Conservation (phyloP, 2,797 vertebrate species). For the Chaetodon trifasciatus region DNA sequence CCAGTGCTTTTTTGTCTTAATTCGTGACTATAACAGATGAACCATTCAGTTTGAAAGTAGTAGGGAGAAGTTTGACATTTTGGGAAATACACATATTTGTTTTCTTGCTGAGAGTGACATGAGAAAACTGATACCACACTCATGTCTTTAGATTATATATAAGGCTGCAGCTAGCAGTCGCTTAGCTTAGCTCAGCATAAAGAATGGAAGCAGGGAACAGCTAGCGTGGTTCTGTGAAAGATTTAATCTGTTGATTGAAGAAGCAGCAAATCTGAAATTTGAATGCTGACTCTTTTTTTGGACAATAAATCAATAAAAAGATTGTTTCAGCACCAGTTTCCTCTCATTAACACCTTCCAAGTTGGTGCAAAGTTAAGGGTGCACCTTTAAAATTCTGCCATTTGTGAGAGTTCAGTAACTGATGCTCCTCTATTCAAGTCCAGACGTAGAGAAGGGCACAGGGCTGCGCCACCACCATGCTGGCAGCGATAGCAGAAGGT, state of each 20-base stretch:
- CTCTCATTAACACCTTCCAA: not conserved
- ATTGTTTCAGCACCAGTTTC: not conserved
- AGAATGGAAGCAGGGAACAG: not conserved
- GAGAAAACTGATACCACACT: not conserved
- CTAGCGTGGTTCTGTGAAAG: not conserved
- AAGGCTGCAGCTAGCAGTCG: not conserved
- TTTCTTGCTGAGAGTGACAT: too few species aligned
- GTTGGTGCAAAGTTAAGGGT: not conserved
- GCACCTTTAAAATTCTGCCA: not conserved
- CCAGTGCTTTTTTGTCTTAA: not conserved
- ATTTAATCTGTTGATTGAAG: too few species aligned
- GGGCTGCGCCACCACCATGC: not conserved
- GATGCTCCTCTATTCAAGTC: not conserved
- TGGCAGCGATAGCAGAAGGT: constrained; percentile 11
- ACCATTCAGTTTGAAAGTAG: not conserved
- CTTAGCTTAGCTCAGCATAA: not conserved
- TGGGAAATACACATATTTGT: not conserved
- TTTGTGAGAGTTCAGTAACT: constrained; percentile 7
- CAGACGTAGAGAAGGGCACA: constrained; percentile 5
- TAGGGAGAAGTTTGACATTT: not conserved
- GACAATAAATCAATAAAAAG: not conserved
- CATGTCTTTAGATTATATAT: not conserved
- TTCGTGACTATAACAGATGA: not conserved
- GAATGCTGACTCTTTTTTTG: not conserved
- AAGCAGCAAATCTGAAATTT: not conserved